Percentiles rank a stretch among this genome's conserved stretches.
phyloP scores from a whole-genome alignment of 64 coral and sea anemone genomes.

The Dendrophyllia cribrosa region DNA sequence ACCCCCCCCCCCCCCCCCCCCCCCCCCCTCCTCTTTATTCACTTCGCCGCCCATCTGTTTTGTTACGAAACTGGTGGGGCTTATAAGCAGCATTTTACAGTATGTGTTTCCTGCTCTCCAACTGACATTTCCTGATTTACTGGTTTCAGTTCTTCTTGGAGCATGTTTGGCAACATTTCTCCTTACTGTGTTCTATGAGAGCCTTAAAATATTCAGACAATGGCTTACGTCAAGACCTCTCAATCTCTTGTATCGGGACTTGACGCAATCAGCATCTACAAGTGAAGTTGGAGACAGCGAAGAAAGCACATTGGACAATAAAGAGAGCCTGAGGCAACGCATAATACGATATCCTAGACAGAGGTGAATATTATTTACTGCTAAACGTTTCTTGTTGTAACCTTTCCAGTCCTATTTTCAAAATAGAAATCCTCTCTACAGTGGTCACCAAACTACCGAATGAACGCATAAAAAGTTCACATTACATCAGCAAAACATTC shows the following conservation, averaged over 20 bases:
- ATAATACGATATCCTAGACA: neutral
- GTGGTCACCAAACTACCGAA: too few relatives aligned
- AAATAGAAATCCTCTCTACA: too few relatives aligned
- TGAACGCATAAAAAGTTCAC: too few relatives aligned
- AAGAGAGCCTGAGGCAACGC: neutral
- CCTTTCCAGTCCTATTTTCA: too few relatives aligned
- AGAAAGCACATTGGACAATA: neutral
- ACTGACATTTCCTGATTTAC: neutral
- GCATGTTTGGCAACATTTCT: conserved; percentile 1
- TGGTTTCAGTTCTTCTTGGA: conserved; percentile 28
- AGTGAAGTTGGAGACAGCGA: neutral
- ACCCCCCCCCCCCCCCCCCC: too few relatives aligned
- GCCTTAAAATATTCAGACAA: conserved; percentile 31
- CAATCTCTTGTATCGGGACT: neutral
- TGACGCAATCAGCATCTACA: neutral
- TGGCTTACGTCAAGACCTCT: conserved; percentile 16
- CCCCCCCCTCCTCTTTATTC: too few relatives aligned
- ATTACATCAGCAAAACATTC: too few relatives aligned
- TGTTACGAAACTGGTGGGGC: neutral
- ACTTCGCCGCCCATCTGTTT: too few relatives aligned
- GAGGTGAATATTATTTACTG: neutral
- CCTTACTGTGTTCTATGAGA: conserved; percentile 1
- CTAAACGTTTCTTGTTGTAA: too few relatives aligned
- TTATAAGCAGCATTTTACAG: neutral
- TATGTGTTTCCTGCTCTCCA: neutral